Evolutionary conservation across 2,797 vertebrate species (phyloP).

Genomic region (Molossus alvarezi): DNA sequence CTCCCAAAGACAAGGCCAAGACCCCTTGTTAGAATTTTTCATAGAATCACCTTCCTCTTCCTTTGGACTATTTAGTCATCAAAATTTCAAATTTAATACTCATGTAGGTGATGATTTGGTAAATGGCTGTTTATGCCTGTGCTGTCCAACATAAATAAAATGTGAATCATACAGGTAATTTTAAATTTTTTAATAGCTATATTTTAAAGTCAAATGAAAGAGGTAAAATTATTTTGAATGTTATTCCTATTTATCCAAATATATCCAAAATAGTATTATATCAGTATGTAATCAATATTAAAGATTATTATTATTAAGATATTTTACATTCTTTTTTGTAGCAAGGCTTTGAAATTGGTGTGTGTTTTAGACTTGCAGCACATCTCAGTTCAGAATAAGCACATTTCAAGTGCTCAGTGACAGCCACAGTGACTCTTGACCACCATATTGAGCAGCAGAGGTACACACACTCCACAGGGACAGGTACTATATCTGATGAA

Average conservation of each 20-base stretch:
- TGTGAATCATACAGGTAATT: neutral
- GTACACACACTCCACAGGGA: neutral
- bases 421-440: neutral
- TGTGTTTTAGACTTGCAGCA: neutral
- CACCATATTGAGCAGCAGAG: accelerated
- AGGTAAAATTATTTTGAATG: neutral
- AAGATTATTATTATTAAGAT: neutral
- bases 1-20: neutral
- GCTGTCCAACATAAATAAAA: neutral
- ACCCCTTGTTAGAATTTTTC: neutral
- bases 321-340: neutral
- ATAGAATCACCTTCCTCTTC: neutral
- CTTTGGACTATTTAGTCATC: neutral
- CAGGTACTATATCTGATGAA: neutral
- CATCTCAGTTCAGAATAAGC: neutral
- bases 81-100: neutral
- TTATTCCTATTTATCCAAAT: neutral
- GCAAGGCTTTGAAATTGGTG: neutral
- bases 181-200: neutral
- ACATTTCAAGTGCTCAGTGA: neutral
- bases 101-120: neutral
- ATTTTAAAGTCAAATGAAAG: slow-evolving; percentile 4
- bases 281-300: neutral
- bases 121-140: neutral
- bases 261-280: neutral